phyloP scores from a whole-genome alignment of 2,113 vertebrate species.

The Gobiocypris rarus region DNA sequence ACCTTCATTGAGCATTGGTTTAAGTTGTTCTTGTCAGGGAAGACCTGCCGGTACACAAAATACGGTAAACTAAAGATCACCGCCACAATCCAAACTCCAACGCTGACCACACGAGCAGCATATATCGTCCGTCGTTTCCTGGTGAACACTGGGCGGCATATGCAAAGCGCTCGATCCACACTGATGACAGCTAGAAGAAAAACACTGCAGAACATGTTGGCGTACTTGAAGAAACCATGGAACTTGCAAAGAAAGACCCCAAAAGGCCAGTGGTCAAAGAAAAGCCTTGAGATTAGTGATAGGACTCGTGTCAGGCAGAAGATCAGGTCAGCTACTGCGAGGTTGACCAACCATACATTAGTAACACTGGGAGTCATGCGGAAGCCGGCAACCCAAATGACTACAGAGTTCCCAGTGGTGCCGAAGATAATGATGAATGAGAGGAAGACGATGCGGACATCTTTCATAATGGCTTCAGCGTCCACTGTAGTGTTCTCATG shows the following conservation, averaged over 20 bases:
- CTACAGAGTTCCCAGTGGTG: conserved; percentile 69
- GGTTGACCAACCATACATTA: conserved; percentile 77
- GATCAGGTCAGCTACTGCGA: conserved; percentile 77
- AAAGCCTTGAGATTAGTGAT: conserved; percentile 65
- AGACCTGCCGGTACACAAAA: conserved; percentile 66
- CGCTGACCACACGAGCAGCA: conserved; percentile 58
- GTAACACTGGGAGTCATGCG: conserved; percentile 65
- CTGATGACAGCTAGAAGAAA: conserved; percentile 79
- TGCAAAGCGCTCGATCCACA: conserved; percentile 74
- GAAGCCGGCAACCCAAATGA: conserved; percentile 77
- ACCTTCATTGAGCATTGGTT: conserved; percentile 67
- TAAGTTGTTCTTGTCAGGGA: conserved; percentile 61
- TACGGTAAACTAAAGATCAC: conserved; percentile 68
- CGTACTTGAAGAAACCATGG: conserved; percentile 76
- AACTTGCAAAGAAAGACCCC: conserved; percentile 77
- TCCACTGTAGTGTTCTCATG: conserved; percentile 47
- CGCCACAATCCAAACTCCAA: conserved; percentile 63
- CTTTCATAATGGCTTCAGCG: conserved; percentile 64
- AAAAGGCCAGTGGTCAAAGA: conserved; percentile 74
- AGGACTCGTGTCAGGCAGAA: conserved; percentile 69
- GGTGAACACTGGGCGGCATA: conserved; percentile 74
- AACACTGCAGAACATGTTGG: conserved; percentile 81
- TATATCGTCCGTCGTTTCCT: conserved; percentile 60
- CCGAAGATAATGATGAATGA: conserved; percentile 72
- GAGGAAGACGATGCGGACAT: conserved; percentile 67